Evolutionary conservation across 2,797 vertebrate genomes (phyloP), one percentile per base, ranked within the genome.

Genomic region (Galagoides demidoff): DNA sequence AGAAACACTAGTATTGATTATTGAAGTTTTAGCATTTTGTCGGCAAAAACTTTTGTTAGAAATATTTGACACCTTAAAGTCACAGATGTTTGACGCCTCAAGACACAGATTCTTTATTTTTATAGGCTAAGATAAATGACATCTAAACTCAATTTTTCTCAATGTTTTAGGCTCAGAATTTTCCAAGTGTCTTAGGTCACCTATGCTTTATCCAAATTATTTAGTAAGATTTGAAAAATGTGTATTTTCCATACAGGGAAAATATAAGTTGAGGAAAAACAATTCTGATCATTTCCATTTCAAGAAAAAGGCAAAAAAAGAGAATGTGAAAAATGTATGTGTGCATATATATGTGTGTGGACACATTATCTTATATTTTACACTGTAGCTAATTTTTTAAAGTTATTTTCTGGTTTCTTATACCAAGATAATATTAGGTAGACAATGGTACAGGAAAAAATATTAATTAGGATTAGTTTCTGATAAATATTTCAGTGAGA

Each of bases 401-500:
- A 70, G 37, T n/a, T 93, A 45, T 6, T 73, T 83, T 90, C 10
- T 83, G 27, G 20, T 57, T 1, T 7, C n/a, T 3, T 91, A 61
- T 34, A 70, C 29, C 23, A 94, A 90, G 57, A 59, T 73, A 81
- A 59, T 85, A 73, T 96, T 77, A 90, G 14, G 7, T 37, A 93
- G 37, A 31, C 45, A 89, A 77, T 4, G 82, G 10, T 29, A 39
- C 2, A 77, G 20, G 37, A 85, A 39, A 95, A 78, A 77, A 89
- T 85, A 63, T 68, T 68, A 76, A 86, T 49, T 81, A 61, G 37
- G 1, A 45, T 37, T 76, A 5, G n/a, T 78, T 97, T 93, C 10
- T 83, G 52, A 94, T 85, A 94, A 95, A 63, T 82, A 81, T 94
- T 92, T 77, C 25, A 45, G 25, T 79, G 27, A 85, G 23, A 89